These are phyloP conservation scores for Galeruca laticollis DNA, from an alignment of 2,888 invertebrate species.

Conservation along the genomic window DNA sequence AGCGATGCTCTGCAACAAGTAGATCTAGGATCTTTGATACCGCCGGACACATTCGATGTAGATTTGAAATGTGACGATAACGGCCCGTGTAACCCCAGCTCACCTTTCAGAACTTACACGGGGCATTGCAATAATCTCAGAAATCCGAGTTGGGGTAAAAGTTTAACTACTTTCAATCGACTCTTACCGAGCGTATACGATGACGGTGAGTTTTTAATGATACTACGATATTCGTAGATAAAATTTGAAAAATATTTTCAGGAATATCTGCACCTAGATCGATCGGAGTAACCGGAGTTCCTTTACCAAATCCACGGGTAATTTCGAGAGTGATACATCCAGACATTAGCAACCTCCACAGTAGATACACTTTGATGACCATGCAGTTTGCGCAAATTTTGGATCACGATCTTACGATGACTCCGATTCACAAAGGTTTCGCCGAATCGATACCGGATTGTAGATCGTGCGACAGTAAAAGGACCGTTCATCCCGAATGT, in stretches of 20 bases:
- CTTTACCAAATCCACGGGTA: slow-evolving; percentile 86
- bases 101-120: slow-evolving; percentile 79
- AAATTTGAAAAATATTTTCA: slow-evolving; percentile 52
- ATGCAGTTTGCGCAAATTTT: slow-evolving; percentile 97
- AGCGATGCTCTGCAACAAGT: slow-evolving; percentile 83
- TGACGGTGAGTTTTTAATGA: slow-evolving; percentile 73
- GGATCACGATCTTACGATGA: slow-evolving; percentile 95
- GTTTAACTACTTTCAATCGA: slow-evolving; percentile 86
- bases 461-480: slow-evolving; percentile 86
- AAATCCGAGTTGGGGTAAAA: slow-evolving; percentile 85
- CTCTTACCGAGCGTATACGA: slow-evolving; percentile 88
- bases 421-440: slow-evolving; percentile 91
- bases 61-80: slow-evolving; percentile 79
- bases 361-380: slow-evolving; percentile 88
- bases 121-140: slow-evolving; percentile 91
- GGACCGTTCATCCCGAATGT: slow-evolving; percentile 93
- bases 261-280: slow-evolving; percentile 84
- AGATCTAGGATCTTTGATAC: slow-evolving; percentile 79
- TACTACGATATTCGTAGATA: too few species aligned
- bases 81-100: slow-evolving; percentile 78
- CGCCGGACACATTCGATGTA: slow-evolving; percentile 73
- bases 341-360: slow-evolving; percentile 90
- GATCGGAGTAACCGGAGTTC: slow-evolving; percentile 79
- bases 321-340: slow-evolving; percentile 92
- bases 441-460: slow-evolving; percentile 92